These are phyloP conservation scores for Autographa gamma DNA, from an alignment of 2,888 invertebrate species.

Conservation along the genomic window DNA sequence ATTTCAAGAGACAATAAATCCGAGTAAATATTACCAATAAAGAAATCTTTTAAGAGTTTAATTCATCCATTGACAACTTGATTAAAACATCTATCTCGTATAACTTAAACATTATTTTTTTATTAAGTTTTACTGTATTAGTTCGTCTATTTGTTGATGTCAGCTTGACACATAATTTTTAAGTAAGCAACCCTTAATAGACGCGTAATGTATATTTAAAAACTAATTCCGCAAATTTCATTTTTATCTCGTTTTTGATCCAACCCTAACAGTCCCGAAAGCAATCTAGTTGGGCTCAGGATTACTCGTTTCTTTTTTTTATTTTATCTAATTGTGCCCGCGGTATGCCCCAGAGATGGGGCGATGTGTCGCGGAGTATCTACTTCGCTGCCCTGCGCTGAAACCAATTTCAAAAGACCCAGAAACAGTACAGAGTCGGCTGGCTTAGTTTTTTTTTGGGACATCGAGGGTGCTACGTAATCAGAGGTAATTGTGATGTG, in stretches of 20 bases:
- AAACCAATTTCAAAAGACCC: conserved; percentile 84
- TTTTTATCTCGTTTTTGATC: conserved; percentile 54
- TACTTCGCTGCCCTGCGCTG: conserved; percentile 73
- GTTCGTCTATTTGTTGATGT: too few relatives aligned
- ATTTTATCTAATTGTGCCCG: conserved; percentile 83
- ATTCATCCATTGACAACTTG: too few relatives aligned
- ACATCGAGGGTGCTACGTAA: not conserved
- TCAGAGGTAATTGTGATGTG: not conserved
- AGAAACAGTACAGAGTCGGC: conserved; percentile 77
- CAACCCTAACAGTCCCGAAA: conserved; percentile 66
- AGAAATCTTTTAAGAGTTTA: too few relatives aligned
- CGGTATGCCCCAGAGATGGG: conserved; percentile 83
- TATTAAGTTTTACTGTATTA: too few relatives aligned
- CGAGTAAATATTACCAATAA: too few relatives aligned
- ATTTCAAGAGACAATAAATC: too few relatives aligned
- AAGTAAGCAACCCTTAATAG: not conserved
- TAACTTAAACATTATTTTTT: too few relatives aligned
- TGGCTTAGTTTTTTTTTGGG: conserved; percentile 39
- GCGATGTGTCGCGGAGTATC: conserved; percentile 79
- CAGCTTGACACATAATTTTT: not conserved
- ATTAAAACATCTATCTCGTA: too few relatives aligned
- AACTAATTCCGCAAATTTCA: conserved; percentile 44
- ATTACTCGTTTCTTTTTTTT: conserved; percentile 77
- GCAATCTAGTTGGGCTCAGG: conserved; percentile 72
- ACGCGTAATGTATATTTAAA: not conserved